A percentile compares a stretch with the other conserved stretches of the same genome.
Evolutionary conservation across 1,140 invertebrate species (phyloP).

Genomic region (Polypedilum pembai): DNA sequence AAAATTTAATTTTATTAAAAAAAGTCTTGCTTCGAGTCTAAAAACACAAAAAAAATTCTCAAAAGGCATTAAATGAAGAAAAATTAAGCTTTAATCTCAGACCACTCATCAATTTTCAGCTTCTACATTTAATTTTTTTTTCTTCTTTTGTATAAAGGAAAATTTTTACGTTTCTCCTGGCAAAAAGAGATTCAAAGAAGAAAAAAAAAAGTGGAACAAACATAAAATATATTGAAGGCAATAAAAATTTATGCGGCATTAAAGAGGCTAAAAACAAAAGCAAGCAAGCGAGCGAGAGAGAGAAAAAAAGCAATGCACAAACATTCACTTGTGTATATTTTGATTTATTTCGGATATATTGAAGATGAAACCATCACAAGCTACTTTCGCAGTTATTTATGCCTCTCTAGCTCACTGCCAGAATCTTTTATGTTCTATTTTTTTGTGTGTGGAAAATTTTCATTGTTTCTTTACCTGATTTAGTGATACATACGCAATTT

Average conservation of each 20-base stretch:
- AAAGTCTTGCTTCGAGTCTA: too few relatives aligned
- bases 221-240: background rate
- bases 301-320: background rate
- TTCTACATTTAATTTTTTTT: background rate
- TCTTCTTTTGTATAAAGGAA: too few relatives aligned
- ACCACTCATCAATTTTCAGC: too few relatives aligned
- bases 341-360: conserved; percentile 14
- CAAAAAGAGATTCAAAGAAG: too few relatives aligned
- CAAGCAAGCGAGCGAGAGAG: background rate
- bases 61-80: too few relatives aligned
- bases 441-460: background rate
- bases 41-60: too few relatives aligned
- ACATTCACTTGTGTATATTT: background rate
- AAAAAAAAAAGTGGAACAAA: too few relatives aligned
- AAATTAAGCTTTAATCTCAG: too few relatives aligned
- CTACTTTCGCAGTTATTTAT: background rate
- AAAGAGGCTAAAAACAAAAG: conserved; percentile 2
- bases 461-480: background rate
- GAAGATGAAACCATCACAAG: conserved; percentile 16
- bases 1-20: too few relatives aligned
- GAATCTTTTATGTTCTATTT: background rate
- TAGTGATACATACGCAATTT: background rate
- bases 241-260: conserved; percentile 13
- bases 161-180: too few relatives aligned
- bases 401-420: background rate